Evolutionary conservation across 2,888 invertebrate genomes (phyloP), one percentile per base, ranked within the genome.

Genomic region (Agonopterix heracliana): DNA sequence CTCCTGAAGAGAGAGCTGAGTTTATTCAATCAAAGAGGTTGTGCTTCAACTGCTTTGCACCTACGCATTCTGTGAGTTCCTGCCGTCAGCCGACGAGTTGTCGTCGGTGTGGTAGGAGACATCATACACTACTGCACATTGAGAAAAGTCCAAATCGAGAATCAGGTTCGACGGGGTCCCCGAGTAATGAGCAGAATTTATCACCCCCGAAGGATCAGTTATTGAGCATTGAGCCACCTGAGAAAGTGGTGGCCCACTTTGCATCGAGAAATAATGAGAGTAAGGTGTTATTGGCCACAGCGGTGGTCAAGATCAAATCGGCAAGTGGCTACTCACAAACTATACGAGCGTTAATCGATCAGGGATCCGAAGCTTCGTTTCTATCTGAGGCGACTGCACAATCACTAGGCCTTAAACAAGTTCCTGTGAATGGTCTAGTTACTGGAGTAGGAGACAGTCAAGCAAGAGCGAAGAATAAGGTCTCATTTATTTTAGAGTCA

Each of bases 291-390:
- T 11, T 53, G 11, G 50, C 53, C 0, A 53, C 53, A n/a, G 50
- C 53, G 2, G 2, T 50, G 11, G 43, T 53, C 9, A 46, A 36
- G 9, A 14, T n/a, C 0, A 13, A 17, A 4, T 35, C 43, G 45
- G 11, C 1, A 41, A 51, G 46, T 45, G 55, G 54, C 8, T 43
- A 40, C 8, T 34, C 1, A 34, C 48, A 41, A 10, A 17, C 34
- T 8, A 5, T 52, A n/a, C 41, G 57, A 26, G 52, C 53, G 2
- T 49, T 60, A 38, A 9, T 60, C 2, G 58, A 57, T 45, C 57
- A 55, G 44, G 59, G 62, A 1, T 59, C 60, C 4, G 38, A 57
- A 47, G 54, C 56, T 0, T 58, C 59, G 1, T 60, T 60, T 51
- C 41, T 63, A 0, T 56, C 56, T 5, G 60, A 60, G n/a, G 35